Base-by-base conservation (phyloP, 2,113 vertebrate genomes). In the Hylia prasina region DNA sequence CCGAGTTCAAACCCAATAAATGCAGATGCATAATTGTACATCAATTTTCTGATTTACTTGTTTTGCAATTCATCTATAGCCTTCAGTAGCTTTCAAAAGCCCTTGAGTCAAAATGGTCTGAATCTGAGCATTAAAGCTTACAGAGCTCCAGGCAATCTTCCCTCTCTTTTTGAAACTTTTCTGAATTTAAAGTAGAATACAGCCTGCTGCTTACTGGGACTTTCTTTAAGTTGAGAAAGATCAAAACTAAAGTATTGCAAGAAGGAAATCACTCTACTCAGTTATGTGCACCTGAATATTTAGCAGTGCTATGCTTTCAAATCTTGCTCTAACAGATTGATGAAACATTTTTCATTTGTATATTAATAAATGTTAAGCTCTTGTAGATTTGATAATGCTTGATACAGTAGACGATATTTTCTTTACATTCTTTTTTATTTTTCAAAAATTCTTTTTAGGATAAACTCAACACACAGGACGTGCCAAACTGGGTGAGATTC, bases 21-120 rank as follows among this genome's bases (percentile, higher is more conserved):
- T 94, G 84, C 50, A 94, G 89, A 89, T 87, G 66, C 80, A 82
- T 93, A 94, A 95, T 39, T 96, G 63, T 76, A 73, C 39, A 90
- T 91, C 53, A 85, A 0, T 82, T 96, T 87, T 94, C 50, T 82
- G 50, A 85, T 97, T 95, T 95, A 61, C 66, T 85, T 95, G 64
- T 48, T 95, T 84, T 91, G 57, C 22, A 73, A 42, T 85, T 89
- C 40, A 40, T 76, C 48, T 82, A 13, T 72, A 70, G 66, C 30
- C 61, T 75, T 44, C 45, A 33, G 87, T 61, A 82, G 10, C 16
- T 94, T 95, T 84, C 53, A 76, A 35, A 89, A 75, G 8, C 40
- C 64, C 48, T 47, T 76, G 77, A 93, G 58, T 69, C 89, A 90
- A 87, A 96, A 82, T 3, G 6, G 27, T 61, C 82, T 90, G 73